Evolutionary conservation across 2,797 vertebrate genomes (phyloP).

Genomic region (Rousettus madagascariensis): DNA sequence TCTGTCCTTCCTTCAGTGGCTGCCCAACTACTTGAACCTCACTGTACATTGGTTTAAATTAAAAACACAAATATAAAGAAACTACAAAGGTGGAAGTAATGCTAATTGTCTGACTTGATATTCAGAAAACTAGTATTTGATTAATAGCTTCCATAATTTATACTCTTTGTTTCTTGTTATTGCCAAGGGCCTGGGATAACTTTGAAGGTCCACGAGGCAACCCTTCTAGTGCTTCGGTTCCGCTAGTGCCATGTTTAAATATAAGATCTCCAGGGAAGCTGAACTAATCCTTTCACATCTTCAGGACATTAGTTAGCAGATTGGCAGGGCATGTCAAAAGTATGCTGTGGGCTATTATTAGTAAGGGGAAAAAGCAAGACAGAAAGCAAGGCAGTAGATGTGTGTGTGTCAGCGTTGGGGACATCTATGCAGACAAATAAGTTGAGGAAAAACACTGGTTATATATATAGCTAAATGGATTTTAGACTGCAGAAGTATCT

Average conservation of each 20-base stretch:
- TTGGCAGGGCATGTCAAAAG: background rate
- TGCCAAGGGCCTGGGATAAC: background rate
- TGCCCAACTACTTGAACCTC: background rate
- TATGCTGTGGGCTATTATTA: background rate
- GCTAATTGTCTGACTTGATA: constrained; percentile 14
- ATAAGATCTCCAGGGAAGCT: background rate
- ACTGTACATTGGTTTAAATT: constrained; percentile 28
- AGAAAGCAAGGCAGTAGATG: background rate
- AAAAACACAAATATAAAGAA: constrained; percentile 12
- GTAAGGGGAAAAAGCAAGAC: background rate
- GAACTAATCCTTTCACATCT: background rate
- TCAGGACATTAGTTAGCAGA: background rate
- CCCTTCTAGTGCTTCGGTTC: background rate
- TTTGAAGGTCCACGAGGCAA: background rate
- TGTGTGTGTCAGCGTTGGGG: background rate
- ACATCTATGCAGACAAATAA: background rate
- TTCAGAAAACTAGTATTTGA: background rate
- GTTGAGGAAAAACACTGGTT: background rate
- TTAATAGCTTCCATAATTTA: background rate
- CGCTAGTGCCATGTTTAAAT: background rate
- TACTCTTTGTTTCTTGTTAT: background rate
- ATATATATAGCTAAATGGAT: background rate
- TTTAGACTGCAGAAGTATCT: constrained; percentile 18
- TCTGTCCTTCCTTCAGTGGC: background rate
- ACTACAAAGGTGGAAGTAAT: background rate